Conservation (phyloP, 1,140 invertebrate species). For the Hormaphis cornu region DNA sequence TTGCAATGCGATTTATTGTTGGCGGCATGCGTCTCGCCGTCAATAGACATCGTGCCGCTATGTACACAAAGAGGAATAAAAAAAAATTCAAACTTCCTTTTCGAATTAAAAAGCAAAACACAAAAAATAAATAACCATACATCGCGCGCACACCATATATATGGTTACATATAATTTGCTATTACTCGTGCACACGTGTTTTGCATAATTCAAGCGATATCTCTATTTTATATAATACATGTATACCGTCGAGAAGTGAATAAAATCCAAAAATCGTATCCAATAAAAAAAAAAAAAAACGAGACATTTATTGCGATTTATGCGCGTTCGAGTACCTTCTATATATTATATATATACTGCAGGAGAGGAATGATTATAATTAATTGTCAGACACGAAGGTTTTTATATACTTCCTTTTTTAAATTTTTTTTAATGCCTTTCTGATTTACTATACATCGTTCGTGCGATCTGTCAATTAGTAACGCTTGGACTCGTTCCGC, state of each 20-base stretch:
- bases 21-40: constrained; percentile 14
- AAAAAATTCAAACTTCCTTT: constrained; percentile 5
- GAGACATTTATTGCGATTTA: constrained; percentile 29
- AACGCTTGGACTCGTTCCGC: constrained; percentile 13
- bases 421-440: not conserved
- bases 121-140: not conserved
- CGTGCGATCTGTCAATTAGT: constrained; percentile 25
- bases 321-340: no score
- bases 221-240: no score
- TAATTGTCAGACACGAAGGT: not conserved
- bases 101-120: not conserved
- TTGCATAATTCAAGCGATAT: not conserved
- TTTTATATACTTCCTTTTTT: constrained; percentile 11
- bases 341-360: no score
- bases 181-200: not conserved
- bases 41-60: constrained; percentile 18
- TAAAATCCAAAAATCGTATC: not conserved
- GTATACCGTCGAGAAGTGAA: constrained; percentile 11
- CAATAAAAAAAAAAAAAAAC: not conserved
- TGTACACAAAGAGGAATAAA: not conserved
- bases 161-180: no score
- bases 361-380: no score
- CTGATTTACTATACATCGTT: constrained; percentile 18
- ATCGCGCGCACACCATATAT: not conserved
- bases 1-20: constrained; percentile 29